Conservation (phyloP, 2,888 invertebrate genomes). For the Chorisops tibialis region DNA sequence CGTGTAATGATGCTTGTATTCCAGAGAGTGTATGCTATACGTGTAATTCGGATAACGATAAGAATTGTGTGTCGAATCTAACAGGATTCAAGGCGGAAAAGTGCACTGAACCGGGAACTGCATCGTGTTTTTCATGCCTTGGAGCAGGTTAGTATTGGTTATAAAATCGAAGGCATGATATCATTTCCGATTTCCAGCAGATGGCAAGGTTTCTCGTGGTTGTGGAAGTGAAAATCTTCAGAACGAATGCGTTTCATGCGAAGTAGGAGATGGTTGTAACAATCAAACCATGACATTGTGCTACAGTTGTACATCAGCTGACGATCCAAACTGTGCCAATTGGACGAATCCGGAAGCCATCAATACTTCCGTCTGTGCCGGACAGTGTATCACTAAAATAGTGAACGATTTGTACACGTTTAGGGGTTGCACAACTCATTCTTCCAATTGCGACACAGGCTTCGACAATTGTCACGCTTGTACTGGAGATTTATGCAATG, state of each 20-base stretch:
- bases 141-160: constrained; percentile 14
- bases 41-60: constrained; percentile 4
- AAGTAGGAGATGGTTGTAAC: constrained; percentile 39
- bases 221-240: background rate
- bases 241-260: constrained; percentile 8
- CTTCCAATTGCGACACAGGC: constrained; percentile 24
- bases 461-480: constrained; percentile 36
- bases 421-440: constrained; percentile 44
- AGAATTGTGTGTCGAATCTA: constrained; percentile 1
- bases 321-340: constrained; percentile 41
- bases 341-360: constrained; percentile 39
- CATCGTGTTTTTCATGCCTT: constrained; percentile 15
- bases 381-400: background rate
- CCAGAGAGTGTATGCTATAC: constrained; percentile 13
- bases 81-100: background rate
- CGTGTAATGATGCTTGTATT: constrained; percentile 9
- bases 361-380: constrained; percentile 35
- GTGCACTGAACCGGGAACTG: background rate
- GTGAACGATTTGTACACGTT: constrained; percentile 32
- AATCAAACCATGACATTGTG: constrained; percentile 32
- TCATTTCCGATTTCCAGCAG: background rate
- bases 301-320: constrained; percentile 41
- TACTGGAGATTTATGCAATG: constrained; percentile 35
- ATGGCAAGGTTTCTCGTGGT: background rate
- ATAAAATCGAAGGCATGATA: background rate